Conservation (phyloP, 2,888 invertebrate genomes). For the Protodeltote pygarga region DNA sequence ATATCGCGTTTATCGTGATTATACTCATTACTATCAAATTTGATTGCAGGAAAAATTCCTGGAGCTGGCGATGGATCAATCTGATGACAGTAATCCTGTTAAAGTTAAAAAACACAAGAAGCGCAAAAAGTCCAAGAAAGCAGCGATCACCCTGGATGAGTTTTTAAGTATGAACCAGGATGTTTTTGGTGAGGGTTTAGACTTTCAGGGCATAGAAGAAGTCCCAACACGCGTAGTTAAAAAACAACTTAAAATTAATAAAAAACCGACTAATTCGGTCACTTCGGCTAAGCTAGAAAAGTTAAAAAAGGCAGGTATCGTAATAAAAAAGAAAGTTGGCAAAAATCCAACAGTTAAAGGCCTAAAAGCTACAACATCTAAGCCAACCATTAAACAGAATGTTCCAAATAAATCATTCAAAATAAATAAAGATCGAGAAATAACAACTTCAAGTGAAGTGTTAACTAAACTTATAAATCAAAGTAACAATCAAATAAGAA, state of each 20-base stretch:
- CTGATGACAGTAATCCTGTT: constrained; percentile 59
- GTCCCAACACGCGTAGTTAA: constrained; percentile 75
- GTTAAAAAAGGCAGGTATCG: constrained; percentile 77
- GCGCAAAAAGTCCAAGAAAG: constrained; percentile 79
- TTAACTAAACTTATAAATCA: constrained; percentile 75
- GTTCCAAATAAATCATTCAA: constrained; percentile 16
- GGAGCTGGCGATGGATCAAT: constrained; percentile 70
- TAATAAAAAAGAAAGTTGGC: constrained; percentile 69
- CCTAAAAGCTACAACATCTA: constrained; percentile 21
- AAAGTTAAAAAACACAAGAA: constrained; percentile 80
- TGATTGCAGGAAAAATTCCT: constrained; percentile 74
- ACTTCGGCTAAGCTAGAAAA: constrained; percentile 70
- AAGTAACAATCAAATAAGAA: constrained; percentile 78
- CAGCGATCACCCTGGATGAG: constrained; percentile 80
- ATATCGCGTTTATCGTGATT: no score
- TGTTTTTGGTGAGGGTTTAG: constrained; percentile 80
- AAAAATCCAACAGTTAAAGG: constrained; percentile 28
- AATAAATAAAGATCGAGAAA: constrained; percentile 40
- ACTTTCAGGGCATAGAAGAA: constrained; percentile 81
- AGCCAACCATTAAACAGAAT: constrained; percentile 17
- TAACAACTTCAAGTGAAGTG: constrained; percentile 67
- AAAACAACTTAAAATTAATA: constrained; percentile 68
- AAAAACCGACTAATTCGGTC: constrained; percentile 55
- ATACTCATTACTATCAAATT: constrained; percentile 7
- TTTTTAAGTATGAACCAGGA: constrained; percentile 83